A percentile compares a stretch with the other conserved stretches of the same genome.
phyloP scores from a whole-genome alignment of 2,797 vertebrate genomes.

The Parotocinclus haroldoi region DNA sequence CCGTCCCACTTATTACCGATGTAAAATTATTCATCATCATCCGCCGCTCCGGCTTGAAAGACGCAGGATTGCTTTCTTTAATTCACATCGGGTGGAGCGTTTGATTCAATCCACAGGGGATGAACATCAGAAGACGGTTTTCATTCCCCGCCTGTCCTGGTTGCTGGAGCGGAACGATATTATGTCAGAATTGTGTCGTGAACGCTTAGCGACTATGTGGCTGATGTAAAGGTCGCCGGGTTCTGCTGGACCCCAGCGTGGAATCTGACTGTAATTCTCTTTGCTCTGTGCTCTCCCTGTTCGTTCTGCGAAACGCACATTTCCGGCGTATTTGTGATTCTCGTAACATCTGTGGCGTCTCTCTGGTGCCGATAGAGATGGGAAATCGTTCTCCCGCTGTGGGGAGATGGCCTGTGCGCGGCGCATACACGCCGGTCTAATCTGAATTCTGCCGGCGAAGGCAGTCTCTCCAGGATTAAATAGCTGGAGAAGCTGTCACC shows the following conservation, averaged over 20 bases:
- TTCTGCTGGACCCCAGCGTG: conserved; percentile 48
- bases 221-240: conserved; percentile 59
- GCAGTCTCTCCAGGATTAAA: conserved; percentile 65
- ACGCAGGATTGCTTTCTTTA: conserved; percentile 2
- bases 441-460: conserved; percentile 68
- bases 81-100: conserved; percentile 24
- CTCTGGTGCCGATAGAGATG: conserved; percentile 5
- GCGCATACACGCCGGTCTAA: conserved; percentile 29
- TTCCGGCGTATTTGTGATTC: conserved; percentile 1
- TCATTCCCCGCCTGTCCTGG: conserved; percentile 44
- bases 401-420: conserved; percentile 21
- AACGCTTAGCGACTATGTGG: conserved; percentile 62
- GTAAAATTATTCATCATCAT: conserved; percentile 52
- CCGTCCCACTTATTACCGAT: conserved; percentile 45
- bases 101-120: conserved; percentile 16
- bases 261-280: conserved; percentile 16
- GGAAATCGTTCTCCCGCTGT: conserved; percentile 25
- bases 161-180: conserved; percentile 11
- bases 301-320: conserved; percentile 8
- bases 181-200: conserved; percentile 47
- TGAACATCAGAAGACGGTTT: conserved; percentile 43
- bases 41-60: conserved; percentile 13
- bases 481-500: conserved; percentile 56
- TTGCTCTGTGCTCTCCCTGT: not conserved
- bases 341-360: conserved; percentile 20